Conservation (phyloP, 2,888 invertebrate species). For the Heliconius cydno region DNA sequence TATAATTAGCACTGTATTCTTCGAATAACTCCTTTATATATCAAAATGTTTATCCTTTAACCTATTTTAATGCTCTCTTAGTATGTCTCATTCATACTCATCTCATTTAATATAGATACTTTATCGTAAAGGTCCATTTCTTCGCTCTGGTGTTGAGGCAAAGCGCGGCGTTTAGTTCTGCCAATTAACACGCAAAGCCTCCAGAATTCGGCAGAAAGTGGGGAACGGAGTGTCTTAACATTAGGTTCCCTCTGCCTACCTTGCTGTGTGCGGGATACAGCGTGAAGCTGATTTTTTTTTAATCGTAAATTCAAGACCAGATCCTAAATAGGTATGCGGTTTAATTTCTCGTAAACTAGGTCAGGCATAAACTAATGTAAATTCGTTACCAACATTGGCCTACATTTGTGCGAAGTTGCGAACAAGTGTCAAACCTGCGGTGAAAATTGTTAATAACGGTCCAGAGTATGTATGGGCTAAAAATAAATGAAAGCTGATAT, state of each 20-base stretch:
- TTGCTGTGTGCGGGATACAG: too few relatives aligned
- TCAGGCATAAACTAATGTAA: constrained; percentile 14
- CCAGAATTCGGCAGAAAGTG: too few relatives aligned
- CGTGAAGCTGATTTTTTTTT: neutral
- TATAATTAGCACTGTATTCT: neutral
- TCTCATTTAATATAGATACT: neutral
- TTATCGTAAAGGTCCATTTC: too few relatives aligned
- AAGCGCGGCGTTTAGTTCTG: too few relatives aligned
- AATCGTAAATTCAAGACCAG: neutral
- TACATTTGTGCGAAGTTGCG: constrained; percentile 31
- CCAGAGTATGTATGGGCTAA: neutral
- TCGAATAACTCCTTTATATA: neutral
- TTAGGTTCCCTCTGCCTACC: too few relatives aligned
- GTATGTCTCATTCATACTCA: neutral
- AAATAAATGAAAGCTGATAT: neutral
- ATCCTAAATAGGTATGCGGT: constrained; percentile 13
- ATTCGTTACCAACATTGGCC: constrained; percentile 35
- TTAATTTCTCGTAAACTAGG: constrained; percentile 9
- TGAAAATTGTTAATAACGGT: constrained; percentile 20
- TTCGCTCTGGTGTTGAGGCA: too few relatives aligned
- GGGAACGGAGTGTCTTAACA: too few relatives aligned
- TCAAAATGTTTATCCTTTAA: neutral
- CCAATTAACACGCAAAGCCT: too few relatives aligned
- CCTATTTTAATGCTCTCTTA: neutral
- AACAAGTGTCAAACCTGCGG: constrained; percentile 18